A percentile compares a stretch with the other conserved stretches of the same genome.
Conservation (phyloP, 2,888 invertebrate genomes). For the Xanthia icteritia region DNA sequence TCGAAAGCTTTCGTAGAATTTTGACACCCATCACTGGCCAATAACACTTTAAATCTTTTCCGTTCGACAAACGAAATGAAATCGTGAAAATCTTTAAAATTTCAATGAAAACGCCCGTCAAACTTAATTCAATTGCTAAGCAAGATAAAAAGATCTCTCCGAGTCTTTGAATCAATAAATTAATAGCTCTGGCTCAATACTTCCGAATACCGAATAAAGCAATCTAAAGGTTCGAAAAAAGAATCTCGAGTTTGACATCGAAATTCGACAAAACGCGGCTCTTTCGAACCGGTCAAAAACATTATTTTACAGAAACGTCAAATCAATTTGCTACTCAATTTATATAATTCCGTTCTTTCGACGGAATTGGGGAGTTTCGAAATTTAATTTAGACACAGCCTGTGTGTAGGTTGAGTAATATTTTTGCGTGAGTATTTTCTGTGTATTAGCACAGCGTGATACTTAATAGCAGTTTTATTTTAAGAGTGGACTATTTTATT, state of each 20-base stretch:
- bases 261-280: conserved; percentile 39
- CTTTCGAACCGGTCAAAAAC: conserved; percentile 38
- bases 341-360: conserved; percentile 55
- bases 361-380: conserved; percentile 29
- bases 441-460: too few relatives aligned
- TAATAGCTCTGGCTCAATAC: conserved; percentile 53
- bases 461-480: neutral
- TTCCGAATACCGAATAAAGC: conserved; percentile 47
- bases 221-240: conserved; percentile 29
- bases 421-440: conserved; percentile 14
- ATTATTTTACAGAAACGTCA: conserved; percentile 54
- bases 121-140: conserved; percentile 57
- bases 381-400: conserved; percentile 47
- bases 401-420: conserved; percentile 21
- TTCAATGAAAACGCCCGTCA: conserved; percentile 30
- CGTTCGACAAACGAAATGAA: conserved; percentile 18
- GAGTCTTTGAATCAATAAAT: conserved; percentile 63
- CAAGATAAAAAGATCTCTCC: conserved; percentile 48
- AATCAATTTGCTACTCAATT: conserved; percentile 55
- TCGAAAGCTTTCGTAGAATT: neutral
- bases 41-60: conserved; percentile 9
- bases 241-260: conserved; percentile 22
- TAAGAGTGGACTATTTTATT: neutral
- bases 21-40: neutral
- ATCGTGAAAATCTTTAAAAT: conserved; percentile 34